Base-by-base conservation (phyloP, 1,140 invertebrate genomes). In the Drosophila willistoni region DNA sequence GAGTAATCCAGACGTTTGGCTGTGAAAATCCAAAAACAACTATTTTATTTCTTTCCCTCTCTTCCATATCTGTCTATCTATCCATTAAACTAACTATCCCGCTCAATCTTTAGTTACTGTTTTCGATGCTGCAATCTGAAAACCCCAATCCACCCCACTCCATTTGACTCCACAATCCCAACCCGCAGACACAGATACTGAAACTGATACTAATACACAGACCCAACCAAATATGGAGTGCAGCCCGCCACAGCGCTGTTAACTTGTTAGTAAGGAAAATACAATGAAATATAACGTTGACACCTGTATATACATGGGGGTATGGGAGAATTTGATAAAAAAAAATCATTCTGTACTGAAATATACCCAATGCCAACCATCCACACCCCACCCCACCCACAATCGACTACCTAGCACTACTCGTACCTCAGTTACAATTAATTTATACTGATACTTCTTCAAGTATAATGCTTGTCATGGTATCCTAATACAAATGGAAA, bases 71-170 rank as follows among this genome's bases (percentile, higher is more conserved):
- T 64, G 10, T 75, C 33, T 56, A 34, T 65, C 34, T 71, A 25
- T 64, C 33, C 29, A 29, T 29, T 29, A 29, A 29, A 29, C 29
- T 36, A 36, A 36, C 34, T 36, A 36, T 36, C 34, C 10, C 10
- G 57, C 47, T 68, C 34, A 41, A 54, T 44, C 57, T 36, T 54
- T 68, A 89, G 84, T 84, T 44, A 89, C 71, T 62, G 64, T 81
- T 73, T 89, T 85, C 74, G 84, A 89, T 60, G 84, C 74, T 70
- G 80, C 80, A 73, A 90, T 90, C 67, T 89, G 68, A 86, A 69
- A 51, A 19, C 3, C 44, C 33, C 55, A 56, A 47, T 10, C 77
- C 62, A 73, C 42, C 34, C 63, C 68, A 10, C 59, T 51, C 29
- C 61, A 56, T n/a, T 22, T 12, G 44, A 51, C 44, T 51, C 42